phyloP scores from a whole-genome alignment of 2,888 invertebrate species.

The Neoscelio sp. region DNA sequence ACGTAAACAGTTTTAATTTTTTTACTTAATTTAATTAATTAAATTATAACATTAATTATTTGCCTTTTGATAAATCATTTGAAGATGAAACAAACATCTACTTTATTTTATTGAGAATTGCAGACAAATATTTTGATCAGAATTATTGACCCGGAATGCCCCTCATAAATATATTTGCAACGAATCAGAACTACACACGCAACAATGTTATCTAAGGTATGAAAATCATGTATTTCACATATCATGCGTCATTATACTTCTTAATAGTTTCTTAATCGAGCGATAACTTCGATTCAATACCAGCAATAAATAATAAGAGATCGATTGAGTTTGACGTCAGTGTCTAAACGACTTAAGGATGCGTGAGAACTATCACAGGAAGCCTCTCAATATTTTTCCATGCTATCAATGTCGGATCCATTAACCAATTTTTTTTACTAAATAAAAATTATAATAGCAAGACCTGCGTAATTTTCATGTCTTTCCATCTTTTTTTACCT shows the following conservation, averaged over 20 bases:
- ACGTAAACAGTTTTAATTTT: no score
- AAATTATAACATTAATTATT: no score
- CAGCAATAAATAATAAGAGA: constrained; percentile 54
- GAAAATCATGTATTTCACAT: constrained; percentile 7
- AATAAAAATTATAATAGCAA: no score
- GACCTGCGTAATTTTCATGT: no score
- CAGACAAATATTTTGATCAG: constrained; percentile 9
- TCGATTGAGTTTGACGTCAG: constrained; percentile 40
- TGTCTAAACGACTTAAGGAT: constrained; percentile 16
- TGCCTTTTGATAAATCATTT: no score
- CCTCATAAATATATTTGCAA: constrained; percentile 2
- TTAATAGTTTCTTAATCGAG: constrained; percentile 45
- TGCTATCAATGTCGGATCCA: no score
- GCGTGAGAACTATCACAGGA: constrained; percentile 38
- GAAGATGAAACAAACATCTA: no score
- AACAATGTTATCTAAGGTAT: background rate
- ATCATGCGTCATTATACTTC: background rate
- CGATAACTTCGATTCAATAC: constrained; percentile 59
- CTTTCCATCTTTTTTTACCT: no score
- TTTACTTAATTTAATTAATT: no score
- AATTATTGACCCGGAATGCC: constrained; percentile 1
- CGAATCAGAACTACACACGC: constrained; percentile 1
- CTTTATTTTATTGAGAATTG: no score
- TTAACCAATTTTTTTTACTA: no score
- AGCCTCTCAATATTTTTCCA: constrained; percentile 1